A percentile compares a stretch with the other conserved stretches of the same genome.
phyloP scores from a whole-genome alignment of 2,888 invertebrate genomes.

The Tethea ocularis region DNA sequence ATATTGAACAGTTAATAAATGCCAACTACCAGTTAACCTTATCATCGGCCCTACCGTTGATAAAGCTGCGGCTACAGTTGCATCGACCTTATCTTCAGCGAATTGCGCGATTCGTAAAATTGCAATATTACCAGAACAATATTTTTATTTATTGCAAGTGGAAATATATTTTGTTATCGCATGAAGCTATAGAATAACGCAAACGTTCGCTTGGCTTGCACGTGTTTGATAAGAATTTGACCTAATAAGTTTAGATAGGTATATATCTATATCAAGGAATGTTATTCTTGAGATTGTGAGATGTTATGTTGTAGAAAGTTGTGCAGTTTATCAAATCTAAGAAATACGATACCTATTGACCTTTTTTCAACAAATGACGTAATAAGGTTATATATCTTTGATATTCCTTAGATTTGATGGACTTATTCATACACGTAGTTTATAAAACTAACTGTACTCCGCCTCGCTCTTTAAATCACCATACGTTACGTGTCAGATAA shows the following conservation, averaged over 20 bases:
- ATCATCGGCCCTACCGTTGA: neutral
- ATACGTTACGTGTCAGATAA: too few relatives aligned
- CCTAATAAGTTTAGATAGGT: neutral
- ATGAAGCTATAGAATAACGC: neutral
- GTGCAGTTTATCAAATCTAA: too few relatives aligned
- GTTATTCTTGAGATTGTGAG: neutral
- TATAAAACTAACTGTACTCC: too few relatives aligned
- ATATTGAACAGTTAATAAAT: neutral
- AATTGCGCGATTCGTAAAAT: neutral
- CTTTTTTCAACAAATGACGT: too few relatives aligned
- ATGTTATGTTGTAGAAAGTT: too few relatives aligned
- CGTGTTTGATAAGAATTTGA: slow-evolving; percentile 8
- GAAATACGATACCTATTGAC: too few relatives aligned
- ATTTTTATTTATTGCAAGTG: neutral
- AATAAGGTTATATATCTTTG: too few relatives aligned
- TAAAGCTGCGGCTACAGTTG: neutral
- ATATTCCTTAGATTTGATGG: too few relatives aligned
- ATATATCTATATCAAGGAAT: neutral
- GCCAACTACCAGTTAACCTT: neutral
- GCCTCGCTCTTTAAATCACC: too few relatives aligned
- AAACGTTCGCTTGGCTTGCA: neutral
- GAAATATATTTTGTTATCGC: neutral
- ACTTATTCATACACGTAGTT: too few relatives aligned
- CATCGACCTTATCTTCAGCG: neutral
- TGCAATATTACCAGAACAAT: neutral